These are phyloP conservation scores for Ascaphus truei DNA, from an alignment of 2,113 vertebrate genomes.

Conservation along the genomic window DNA sequence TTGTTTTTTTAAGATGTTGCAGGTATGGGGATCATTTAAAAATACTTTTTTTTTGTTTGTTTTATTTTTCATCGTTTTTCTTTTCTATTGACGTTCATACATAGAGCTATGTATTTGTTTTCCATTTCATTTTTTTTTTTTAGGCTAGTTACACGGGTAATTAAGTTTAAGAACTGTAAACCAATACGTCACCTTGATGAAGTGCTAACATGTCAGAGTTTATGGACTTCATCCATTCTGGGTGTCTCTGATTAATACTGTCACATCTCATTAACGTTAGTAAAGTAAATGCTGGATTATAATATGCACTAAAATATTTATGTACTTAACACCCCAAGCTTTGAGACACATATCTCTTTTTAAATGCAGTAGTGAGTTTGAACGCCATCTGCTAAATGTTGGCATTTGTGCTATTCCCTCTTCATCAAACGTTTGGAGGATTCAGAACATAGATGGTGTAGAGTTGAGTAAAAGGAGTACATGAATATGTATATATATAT, in stretches of 20 bases:
- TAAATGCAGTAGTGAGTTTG: background rate
- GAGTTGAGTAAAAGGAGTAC: too few relatives aligned
- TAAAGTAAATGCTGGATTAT: background rate
- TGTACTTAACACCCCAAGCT: constrained; percentile 34
- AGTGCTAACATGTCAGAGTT: background rate
- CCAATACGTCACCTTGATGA: background rate
- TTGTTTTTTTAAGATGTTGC: too few relatives aligned
- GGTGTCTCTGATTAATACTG: constrained; percentile 27
- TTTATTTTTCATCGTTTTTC: too few relatives aligned
- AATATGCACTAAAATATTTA: constrained; percentile 32
- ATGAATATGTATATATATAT: too few relatives aligned
- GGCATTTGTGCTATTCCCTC: background rate
- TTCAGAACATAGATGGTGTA: too few relatives aligned
- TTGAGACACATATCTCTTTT: constrained; percentile 12
- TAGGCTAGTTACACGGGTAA: background rate
- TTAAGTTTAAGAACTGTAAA: constrained; percentile 6
- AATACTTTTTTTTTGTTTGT: too few relatives aligned
- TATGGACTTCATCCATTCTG: background rate
- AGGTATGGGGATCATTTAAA: too few relatives aligned
- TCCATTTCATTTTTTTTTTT: too few relatives aligned
- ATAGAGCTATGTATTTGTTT: too few relatives aligned
- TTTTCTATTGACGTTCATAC: too few relatives aligned
- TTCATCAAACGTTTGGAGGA: background rate
- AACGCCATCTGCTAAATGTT: constrained; percentile 19
- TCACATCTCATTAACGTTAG: constrained; percentile 17